A percentile compares a stretch with the other conserved stretches of the same genome.
phyloP scores from a whole-genome alignment of 2,797 vertebrate species.

The Rousettus madagascariensis region DNA sequence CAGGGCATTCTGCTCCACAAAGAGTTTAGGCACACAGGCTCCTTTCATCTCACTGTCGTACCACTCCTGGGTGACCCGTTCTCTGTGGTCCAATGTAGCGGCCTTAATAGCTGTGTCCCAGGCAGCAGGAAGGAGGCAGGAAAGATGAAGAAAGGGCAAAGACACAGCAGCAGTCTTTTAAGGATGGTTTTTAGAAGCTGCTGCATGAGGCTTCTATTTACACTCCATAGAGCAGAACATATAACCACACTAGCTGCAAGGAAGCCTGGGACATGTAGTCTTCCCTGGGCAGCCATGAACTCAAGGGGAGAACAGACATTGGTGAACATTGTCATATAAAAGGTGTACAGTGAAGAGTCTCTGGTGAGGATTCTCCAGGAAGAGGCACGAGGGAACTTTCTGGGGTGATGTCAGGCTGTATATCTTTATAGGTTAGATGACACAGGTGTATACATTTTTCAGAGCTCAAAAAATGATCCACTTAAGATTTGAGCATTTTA shows the following conservation, averaged over 20 bases:
- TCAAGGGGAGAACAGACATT: fast-evolving
- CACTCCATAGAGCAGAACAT: background rate
- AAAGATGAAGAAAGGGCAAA: background rate
- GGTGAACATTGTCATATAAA: fast-evolving
- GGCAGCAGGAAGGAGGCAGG: background rate
- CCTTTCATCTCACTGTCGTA: background rate
- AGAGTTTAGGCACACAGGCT: background rate
- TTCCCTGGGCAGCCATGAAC: background rate
- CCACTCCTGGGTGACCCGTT: background rate
- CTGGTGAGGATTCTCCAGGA: background rate
- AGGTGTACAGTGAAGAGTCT: background rate
- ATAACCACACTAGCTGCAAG: background rate
- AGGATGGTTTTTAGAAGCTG: background rate
- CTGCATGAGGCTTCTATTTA: background rate
- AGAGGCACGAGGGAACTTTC: background rate
- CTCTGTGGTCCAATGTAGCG: fast-evolving
- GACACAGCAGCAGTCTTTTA: background rate
- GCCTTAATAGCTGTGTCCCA: background rate
- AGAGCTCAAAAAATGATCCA: background rate
- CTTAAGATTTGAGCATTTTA: background rate
- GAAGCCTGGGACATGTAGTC: background rate
- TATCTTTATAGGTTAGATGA: background rate
- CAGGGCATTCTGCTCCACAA: fast-evolving
- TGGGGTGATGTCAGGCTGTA: background rate
- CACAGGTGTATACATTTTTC: background rate